Evolutionary conservation across 2,797 vertebrate species (phyloP).

Genomic region (Vireo griseus): DNA sequence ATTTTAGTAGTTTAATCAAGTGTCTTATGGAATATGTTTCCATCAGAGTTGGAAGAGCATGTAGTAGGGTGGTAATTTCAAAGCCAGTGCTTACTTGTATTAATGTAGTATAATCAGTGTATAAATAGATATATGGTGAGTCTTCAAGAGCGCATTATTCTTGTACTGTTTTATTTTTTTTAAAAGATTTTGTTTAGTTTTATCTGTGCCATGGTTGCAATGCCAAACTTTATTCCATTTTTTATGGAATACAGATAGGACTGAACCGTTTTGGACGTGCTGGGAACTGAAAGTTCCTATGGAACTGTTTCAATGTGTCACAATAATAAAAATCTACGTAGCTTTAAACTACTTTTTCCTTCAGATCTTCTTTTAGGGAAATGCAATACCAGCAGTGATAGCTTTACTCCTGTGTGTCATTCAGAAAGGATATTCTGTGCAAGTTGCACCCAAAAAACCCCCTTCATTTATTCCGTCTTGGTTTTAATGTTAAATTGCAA

Average conservation of each 20-base stretch:
- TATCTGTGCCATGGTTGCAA: not conserved
- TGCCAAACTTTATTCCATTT: not conserved
- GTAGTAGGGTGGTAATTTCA: not conserved
- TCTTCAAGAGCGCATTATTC: not conserved
- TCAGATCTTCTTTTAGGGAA: not conserved
- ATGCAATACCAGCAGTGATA: not conserved
- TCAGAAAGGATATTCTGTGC: not conserved
- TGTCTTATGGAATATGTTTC: not conserved
- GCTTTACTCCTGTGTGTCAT: not conserved
- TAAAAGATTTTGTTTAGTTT: not conserved
- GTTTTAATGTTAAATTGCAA: not conserved
- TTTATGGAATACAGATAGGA: not conserved
- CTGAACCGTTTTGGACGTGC: not conserved
- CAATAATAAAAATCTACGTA: not conserved
- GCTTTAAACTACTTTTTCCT: not conserved
- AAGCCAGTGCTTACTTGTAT: not conserved
- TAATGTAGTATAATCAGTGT: not conserved
- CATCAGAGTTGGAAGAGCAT: not conserved
- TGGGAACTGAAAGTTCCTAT: not conserved
- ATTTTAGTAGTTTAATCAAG: not conserved
- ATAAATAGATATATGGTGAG: not conserved
- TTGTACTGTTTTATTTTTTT: not conserved
- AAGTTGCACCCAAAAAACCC: accelerated
- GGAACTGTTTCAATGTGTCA: not conserved
- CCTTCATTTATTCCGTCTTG: not conserved